Base-by-base conservation (phyloP, 2,113 vertebrate species). In the Triplophysa tibetana region DNA sequence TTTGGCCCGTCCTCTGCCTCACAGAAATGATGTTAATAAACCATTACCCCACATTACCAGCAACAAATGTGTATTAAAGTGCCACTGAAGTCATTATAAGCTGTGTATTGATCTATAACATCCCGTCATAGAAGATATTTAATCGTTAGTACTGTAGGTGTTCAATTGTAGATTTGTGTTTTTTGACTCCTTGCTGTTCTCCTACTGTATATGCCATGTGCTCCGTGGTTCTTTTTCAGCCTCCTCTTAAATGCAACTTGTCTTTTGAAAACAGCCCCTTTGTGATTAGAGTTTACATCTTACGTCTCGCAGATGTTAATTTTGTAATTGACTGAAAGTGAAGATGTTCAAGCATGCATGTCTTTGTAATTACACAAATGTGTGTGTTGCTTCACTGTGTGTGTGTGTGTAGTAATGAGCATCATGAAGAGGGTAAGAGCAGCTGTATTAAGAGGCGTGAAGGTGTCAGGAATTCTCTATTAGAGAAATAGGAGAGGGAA, bases 381-480 rank as follows among this genome's bases (percentile, higher is more conserved):
- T 64, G 29, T 29, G 43, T 43, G 13, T 45, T 50, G 16, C 29
- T 8, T n/a, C 24, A 33, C 9, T 24, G 58, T 23, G 16, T 45
- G 16, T 52, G 4, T 70, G 2, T 29, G 78, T 67, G 11, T 70
- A 64, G 41, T 79, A 75, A 66, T 80, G 62, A 74, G 78, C 74
- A 70, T 58, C 70, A 75, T 58, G 77, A 38, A 73, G 69, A 45
- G 63, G 75, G 63, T n/a, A 67, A 74, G 56, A 69, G 63, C 17
- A 48, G 61, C 78, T 72, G 68, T 69, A 77, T 80, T n/a, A 65
- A 67, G 61, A 80, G 61, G 58, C 58, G 61, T 80, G 45, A 61
- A 72, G 68, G 78, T 80, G 73, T 45, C 43, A 38, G 58, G 78
- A 79, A 67, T 64, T 48, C 50, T 83, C 66, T 80, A 70, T 66